phyloP scores from a whole-genome alignment of 2,888 invertebrate species.

The Acrocyrtus sp. region DNA sequence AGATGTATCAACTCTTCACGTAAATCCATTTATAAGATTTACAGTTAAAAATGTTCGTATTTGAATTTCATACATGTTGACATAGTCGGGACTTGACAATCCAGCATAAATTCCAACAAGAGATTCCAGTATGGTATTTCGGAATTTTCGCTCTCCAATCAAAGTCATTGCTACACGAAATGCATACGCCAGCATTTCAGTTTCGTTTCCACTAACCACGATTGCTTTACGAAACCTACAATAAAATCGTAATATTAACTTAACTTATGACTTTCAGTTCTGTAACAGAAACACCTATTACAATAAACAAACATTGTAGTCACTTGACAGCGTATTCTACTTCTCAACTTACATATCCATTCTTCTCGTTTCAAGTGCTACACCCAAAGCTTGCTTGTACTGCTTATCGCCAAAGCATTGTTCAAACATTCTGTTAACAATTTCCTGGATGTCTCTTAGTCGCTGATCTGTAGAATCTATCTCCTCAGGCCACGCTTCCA shows the following conservation, averaged over 20 bases:
- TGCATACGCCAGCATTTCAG: conserved; percentile 93
- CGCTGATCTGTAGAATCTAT: conserved; percentile 84
- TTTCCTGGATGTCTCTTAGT: conserved; percentile 69
- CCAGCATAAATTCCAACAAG: conserved; percentile 91
- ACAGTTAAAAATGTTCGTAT: no score
- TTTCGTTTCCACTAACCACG: conserved; percentile 75
- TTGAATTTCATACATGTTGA: conserved; percentile 89
- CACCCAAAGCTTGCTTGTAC: conserved; percentile 93
- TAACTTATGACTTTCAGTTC: no score
- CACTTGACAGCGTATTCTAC: no score
- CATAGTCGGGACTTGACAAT: conserved; percentile 92
- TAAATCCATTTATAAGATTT: no score
- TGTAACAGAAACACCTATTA: no score
- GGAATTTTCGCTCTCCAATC: conserved; percentile 92
- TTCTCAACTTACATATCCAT: conserved; percentile 87
- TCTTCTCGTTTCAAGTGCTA: conserved; percentile 94
- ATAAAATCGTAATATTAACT: no score
- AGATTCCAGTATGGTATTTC: conserved; percentile 88
- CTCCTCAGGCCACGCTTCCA: conserved; percentile 76
- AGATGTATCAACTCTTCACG: no score
- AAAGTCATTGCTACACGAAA: conserved; percentile 97
- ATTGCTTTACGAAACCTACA: conserved; percentile 59
- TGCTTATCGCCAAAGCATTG: conserved; percentile 94
- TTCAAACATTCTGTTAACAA: conserved; percentile 98
- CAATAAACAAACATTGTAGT: no score